Evolutionary conservation across 2,113 vertebrate genomes (phyloP), one percentile per base, ranked within the genome.

Genomic region (Chionis minor): DNA sequence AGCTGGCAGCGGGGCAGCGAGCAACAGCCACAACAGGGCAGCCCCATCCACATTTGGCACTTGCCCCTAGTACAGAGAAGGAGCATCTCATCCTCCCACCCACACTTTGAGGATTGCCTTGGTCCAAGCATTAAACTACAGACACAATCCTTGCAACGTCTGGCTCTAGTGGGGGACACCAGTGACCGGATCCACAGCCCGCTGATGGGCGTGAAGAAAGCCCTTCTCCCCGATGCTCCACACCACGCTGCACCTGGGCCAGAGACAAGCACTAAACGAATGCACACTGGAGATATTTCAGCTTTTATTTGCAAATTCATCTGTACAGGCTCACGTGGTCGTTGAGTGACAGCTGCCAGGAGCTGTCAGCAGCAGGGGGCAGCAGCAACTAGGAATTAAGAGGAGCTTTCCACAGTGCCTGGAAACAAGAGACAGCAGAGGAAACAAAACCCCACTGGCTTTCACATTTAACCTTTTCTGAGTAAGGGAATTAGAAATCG

Each of bases 291-390:
- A 70, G 72, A 95, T 16, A 49, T 12, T 86, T 94, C 93, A 81
- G 80, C 52, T 93, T 97, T 97, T 97, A 96, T 97, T 97, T 26
- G 71, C 67, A 86, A 92, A 66, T 38, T 78, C 44, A 51, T 62
- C 89, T 27, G 93, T 97, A 95, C 97, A 96, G 84, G 81, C 45
- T 12, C 28, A 40, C 87, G 30, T 6, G 61, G 83, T 17, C 30
- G 56, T 47, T 28, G 91, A 84, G 94, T 1, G 78, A 44, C 40
- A 38, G 89, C 95, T 63, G 79, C 77, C 75, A 6, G 74, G 77
- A 72, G 28, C 86, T 19, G 70, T 14, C 80, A 92, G 95, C 93
- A 88, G 79, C 93, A 97, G 96, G 71, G 97, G 96, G 93, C 95
- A 95, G 97, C 90, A 97, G 92, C 88, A 96, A 2, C 90, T 42